Evolutionary conservation across 2,888 invertebrate species (phyloP).

Genomic region (Nephrotoma flavescens): DNA sequence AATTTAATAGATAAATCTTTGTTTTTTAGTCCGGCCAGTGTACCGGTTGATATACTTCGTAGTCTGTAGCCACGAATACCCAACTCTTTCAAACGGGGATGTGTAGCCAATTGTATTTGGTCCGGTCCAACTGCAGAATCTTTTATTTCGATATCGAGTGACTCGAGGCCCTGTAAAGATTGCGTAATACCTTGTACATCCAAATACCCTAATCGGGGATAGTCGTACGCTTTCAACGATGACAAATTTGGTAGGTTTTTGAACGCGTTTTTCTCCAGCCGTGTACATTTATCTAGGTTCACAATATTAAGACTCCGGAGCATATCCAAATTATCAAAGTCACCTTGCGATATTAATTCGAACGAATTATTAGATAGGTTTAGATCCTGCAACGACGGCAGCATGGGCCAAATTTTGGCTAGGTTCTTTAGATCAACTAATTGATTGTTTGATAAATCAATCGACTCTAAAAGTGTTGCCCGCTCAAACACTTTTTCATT

Average conservation of each 20-base stretch:
- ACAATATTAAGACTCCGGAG: conserved; percentile 49
- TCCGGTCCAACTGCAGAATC: conserved; percentile 68
- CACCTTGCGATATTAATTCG: conserved; percentile 54
- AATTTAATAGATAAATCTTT: conserved; percentile 56
- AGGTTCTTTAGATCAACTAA: conserved; percentile 44
- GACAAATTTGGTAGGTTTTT: conserved; percentile 54
- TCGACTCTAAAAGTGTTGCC: conserved; percentile 58
- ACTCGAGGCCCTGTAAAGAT: conserved; percentile 55
- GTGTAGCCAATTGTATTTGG: conserved; percentile 61
- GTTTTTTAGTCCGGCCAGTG: conserved; percentile 67
- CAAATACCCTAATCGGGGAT: conserved; percentile 66
- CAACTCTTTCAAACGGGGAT: conserved; percentile 60
- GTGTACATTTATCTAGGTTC: conserved; percentile 49
- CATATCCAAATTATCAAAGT: conserved; percentile 55
- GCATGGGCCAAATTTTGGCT: conserved; percentile 50
- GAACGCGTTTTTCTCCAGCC: conserved; percentile 73
- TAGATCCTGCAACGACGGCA: conserved; percentile 53
- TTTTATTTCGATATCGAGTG: conserved; percentile 72
- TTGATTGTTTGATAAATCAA: conserved; percentile 64
- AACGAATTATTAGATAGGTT: conserved; percentile 80
- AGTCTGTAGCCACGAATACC: conserved; percentile 61
- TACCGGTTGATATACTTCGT: conserved; percentile 65
- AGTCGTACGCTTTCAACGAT: conserved; percentile 53
- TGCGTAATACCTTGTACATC: conserved; percentile 77
- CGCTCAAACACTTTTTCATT: conserved; percentile 56